Percentiles rank a stretch among this genome's conserved stretches.
phyloP scores from a whole-genome alignment of 1,140 invertebrate genomes.

The Drosophila melanogaster region DNA sequence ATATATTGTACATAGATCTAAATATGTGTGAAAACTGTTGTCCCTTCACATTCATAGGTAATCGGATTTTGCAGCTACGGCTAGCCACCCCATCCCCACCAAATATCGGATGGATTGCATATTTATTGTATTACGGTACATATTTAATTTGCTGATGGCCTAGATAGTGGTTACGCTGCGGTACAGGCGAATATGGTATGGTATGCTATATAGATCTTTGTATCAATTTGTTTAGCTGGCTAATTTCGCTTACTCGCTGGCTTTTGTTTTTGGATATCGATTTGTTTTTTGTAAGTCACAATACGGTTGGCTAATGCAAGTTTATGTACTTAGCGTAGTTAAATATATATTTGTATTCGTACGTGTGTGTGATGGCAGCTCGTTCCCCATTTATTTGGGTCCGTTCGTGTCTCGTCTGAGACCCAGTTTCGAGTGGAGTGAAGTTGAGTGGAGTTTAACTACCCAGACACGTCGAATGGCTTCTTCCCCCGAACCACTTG shows the following conservation, averaged over 20 bases:
- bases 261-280: conserved; percentile 7
- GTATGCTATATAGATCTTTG: conserved; percentile 37
- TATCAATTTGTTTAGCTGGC: conserved; percentile 55
- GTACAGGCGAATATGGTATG: conserved; percentile 65
- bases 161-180: conserved; percentile 56
- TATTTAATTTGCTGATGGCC: conserved; percentile 74
- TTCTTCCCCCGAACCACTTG: conserved; percentile 10
- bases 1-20: conserved; percentile 23
- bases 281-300: conserved; percentile 70
- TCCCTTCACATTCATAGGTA: conserved; percentile 44
- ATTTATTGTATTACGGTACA: conserved; percentile 31
- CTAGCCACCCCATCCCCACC: conserved; percentile 1
- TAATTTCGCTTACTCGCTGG: conserved; percentile 21
- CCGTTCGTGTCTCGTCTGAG: conserved; percentile 39
- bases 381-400: conserved; percentile 16
- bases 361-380: conserved; percentile 28
- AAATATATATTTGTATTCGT: conserved; percentile 33
- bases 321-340: conserved; percentile 49
- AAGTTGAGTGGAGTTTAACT: conserved; percentile 51
- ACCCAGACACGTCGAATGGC: conserved; percentile 31
- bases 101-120: conserved; percentile 27
- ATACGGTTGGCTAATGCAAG: conserved; percentile 78
- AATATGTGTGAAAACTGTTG: conserved; percentile 22
- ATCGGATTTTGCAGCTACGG: conserved; percentile 22
- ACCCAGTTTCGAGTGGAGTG: conserved; percentile 52